These are phyloP conservation scores for Rotaria magnacalcarata DNA, from an alignment of 2,888 invertebrate species.

Conservation along the genomic window DNA sequence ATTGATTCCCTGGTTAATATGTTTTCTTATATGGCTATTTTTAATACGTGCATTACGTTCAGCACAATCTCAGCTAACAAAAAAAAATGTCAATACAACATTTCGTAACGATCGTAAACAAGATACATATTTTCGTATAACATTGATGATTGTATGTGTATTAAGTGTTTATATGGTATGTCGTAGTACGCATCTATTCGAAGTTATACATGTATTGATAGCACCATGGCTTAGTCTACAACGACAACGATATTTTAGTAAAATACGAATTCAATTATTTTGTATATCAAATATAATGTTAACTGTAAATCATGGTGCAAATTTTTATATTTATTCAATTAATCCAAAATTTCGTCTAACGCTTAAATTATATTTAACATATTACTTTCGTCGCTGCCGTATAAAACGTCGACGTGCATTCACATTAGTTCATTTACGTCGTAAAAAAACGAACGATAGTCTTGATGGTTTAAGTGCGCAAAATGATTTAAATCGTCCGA, in stretches of 20 bases:
- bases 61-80: neutral
- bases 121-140: constrained; percentile 26
- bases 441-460: constrained; percentile 14
- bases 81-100: neutral
- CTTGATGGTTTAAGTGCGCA: constrained; percentile 19
- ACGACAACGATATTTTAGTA: neutral
- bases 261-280: neutral
- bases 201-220: neutral
- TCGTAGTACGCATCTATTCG: neutral
- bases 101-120: neutral
- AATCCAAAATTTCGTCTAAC: constrained; percentile 36
- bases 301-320: constrained; percentile 8
- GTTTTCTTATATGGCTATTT: neutral
- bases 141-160: constrained; percentile 3
- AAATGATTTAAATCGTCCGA: neutral
- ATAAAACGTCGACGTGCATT: constrained; percentile 19
- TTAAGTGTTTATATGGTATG: constrained; percentile 21
- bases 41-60: neutral
- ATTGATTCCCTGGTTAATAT: neutral
- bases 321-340: constrained; percentile 33
- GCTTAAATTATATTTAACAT: neutral
- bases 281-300: constrained; percentile 21
- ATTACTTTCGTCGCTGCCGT: constrained; percentile 22
- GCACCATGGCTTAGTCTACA: neutral
- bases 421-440: constrained; percentile 21